Percentiles rank a stretch among this genome's conserved stretches.
phyloP scores from a whole-genome alignment of 1,140 invertebrate species.

The Papilio polytes region DNA sequence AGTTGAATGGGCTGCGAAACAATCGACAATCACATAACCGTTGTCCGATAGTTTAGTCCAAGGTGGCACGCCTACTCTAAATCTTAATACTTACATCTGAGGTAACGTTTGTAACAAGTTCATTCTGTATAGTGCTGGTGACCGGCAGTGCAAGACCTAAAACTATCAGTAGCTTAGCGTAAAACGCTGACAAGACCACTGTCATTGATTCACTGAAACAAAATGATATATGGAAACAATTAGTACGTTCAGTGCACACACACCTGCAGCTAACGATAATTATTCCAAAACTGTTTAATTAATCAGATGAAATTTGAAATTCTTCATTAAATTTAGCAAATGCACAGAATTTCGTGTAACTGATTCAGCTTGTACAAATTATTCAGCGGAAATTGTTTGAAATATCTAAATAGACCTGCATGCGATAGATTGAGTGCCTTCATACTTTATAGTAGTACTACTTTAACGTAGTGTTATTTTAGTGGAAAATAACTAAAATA shows the following conservation, averaged over 20 bases:
- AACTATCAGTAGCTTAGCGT: slow-evolving; percentile 81
- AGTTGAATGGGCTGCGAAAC: no score
- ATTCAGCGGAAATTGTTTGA: not conserved
- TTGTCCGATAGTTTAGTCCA: no score
- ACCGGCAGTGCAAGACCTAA: slow-evolving; percentile 76
- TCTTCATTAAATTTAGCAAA: slow-evolving; percentile 21
- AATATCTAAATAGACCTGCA: not conserved
- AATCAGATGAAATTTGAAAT: slow-evolving; percentile 38
- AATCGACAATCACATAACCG: no score
- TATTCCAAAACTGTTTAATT: slow-evolving; percentile 40
- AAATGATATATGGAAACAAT: slow-evolving; percentile 71
- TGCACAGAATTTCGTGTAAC: slow-evolving; percentile 2
- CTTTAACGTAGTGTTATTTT: no score
- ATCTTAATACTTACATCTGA: slow-evolving; percentile 70
- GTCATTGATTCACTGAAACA: slow-evolving; percentile 83
- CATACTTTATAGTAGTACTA: not conserved
- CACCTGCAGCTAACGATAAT: slow-evolving; percentile 40
- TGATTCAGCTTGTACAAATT: slow-evolving; percentile 33
- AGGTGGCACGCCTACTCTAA: not conserved
- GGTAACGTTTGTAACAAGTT: slow-evolving; percentile 67
- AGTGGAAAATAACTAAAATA: not conserved
- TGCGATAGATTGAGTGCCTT: not conserved
- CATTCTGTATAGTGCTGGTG: slow-evolving; percentile 80
- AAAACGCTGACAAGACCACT: slow-evolving; percentile 77
- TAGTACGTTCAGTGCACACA: slow-evolving; percentile 57